A percentile compares a stretch with the other conserved stretches of the same genome.
Conservation (phyloP, 1,140 invertebrate species). For the Cyclargus thomasi region DNA sequence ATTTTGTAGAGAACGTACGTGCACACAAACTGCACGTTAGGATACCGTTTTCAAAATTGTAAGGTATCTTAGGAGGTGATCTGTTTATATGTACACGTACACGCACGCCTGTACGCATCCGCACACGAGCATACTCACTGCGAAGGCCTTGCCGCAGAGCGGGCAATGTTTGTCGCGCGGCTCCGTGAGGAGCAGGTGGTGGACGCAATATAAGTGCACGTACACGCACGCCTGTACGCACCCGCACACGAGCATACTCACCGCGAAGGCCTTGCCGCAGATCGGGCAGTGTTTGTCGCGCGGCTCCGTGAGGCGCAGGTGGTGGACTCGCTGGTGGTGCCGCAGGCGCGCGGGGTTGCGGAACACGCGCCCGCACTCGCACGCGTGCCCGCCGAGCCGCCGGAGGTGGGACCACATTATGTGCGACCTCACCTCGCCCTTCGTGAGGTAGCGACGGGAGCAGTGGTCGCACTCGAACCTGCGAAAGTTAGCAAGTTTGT, state of each 20-base stretch:
- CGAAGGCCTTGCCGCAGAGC: conserved; percentile 37
- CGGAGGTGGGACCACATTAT: conserved; percentile 44
- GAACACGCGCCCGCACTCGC: conserved; percentile 40
- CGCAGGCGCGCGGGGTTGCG: conserved; percentile 35
- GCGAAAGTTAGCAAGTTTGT: background rate
- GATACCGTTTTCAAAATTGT: no score
- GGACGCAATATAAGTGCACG: background rate
- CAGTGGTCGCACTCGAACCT: conserved; percentile 47
- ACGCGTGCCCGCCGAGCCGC: conserved; percentile 34
- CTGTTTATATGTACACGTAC: background rate
- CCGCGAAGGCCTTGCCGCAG: conserved; percentile 40
- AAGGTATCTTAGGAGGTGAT: no score
- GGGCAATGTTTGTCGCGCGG: conserved; percentile 34
- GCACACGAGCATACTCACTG: conserved; percentile 27
- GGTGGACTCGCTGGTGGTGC: conserved; percentile 28
- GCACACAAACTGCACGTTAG: no score
- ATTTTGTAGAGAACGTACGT: no score
- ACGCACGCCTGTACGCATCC: background rate
- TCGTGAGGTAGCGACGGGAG: conserved; percentile 37
- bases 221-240: background rate
- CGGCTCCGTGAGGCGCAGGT: conserved; percentile 30
- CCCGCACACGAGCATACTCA: conserved; percentile 19
- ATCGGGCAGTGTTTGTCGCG: conserved; percentile 32
- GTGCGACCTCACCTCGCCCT: conserved; percentile 44
- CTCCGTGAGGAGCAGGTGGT: conserved; percentile 22